Conservation (phyloP, 2,888 invertebrate species). For the Mesodorylaimus sp. region DNA sequence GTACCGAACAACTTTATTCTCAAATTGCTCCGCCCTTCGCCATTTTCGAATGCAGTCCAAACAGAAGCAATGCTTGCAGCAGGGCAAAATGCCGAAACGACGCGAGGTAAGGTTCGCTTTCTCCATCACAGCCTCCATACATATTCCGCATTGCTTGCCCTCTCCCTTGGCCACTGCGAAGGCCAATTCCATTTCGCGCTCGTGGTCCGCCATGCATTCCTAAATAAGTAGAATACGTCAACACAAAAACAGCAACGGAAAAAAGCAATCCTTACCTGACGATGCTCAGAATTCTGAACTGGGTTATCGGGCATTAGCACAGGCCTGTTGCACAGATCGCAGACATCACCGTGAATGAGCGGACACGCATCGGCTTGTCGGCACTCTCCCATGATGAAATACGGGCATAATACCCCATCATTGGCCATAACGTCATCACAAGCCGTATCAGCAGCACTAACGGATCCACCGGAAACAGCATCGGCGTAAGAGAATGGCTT, state of each 20-base stretch:
- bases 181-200: conserved; percentile 59
- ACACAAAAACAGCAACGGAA: too few relatives aligned
- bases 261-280: conserved; percentile 4
- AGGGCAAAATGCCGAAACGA: conserved; percentile 65
- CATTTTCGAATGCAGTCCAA: conserved; percentile 61
- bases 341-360: conserved; percentile 47
- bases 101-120: conserved; percentile 29
- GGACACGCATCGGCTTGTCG: conserved; percentile 29
- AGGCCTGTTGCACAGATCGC: conserved; percentile 53
- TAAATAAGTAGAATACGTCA: too few relatives aligned
- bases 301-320: conserved; percentile 45
- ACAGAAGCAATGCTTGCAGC: conserved; percentile 67
- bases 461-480: too few relatives aligned
- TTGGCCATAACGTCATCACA: too few relatives aligned
- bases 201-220: conserved; percentile 54
- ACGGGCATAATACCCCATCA: conserved; percentile 25
- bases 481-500: too few relatives aligned
- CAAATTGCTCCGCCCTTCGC: conserved; percentile 45
- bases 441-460: too few relatives aligned
- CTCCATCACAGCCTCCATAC: conserved; percentile 55
- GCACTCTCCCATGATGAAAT: conserved; percentile 32
- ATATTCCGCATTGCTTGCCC: conserved; percentile 64
- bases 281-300: conserved; percentile 23
- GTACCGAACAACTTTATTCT: conserved; percentile 53
- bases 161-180: conserved; percentile 48